A percentile compares a stretch with the other conserved stretches of the same genome.
phyloP scores from a whole-genome alignment of 2,797 vertebrate species.

The Sebastes nivosus region DNA sequence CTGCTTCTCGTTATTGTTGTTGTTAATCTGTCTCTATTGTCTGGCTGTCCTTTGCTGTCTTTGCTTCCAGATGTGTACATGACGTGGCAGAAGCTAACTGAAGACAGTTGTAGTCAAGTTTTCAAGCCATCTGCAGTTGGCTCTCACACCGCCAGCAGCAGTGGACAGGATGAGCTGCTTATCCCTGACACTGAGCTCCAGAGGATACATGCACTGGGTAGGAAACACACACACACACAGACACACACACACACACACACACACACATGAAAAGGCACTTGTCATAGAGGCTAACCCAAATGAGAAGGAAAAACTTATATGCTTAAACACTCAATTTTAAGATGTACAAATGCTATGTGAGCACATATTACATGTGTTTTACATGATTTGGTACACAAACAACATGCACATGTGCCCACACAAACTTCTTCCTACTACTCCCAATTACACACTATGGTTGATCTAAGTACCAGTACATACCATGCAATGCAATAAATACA shows the following conservation, averaged over 20 bases:
- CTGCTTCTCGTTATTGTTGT: neutral
- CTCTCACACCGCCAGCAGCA: constrained; percentile 45
- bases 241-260: neutral
- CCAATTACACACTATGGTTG: neutral
- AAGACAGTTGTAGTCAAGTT: constrained; percentile 64
- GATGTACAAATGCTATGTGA: neutral
- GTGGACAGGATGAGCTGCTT: constrained; percentile 74
- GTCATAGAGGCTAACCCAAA: neutral
- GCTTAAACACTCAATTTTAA: neutral
- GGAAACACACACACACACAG: constrained; percentile 5
- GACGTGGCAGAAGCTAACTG: constrained; percentile 73
- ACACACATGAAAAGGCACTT: constrained; percentile 1
- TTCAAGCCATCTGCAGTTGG: constrained; percentile 75
- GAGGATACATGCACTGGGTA: constrained; percentile 78
- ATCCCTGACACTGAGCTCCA: constrained; percentile 81
- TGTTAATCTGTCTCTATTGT: neutral
- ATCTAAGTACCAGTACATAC: neutral
- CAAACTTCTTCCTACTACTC: neutral
- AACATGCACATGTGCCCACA: neutral
- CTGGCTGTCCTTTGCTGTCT: neutral
- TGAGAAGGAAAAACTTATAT: neutral
- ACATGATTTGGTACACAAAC: neutral
- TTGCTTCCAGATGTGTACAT: constrained; percentile 76
- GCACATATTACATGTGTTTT: neutral
- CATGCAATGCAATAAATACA: neutral